Percentiles rank a stretch among this genome's conserved stretches.
Evolutionary conservation across 1,140 invertebrate species (phyloP).

Genomic region (Sesamia nonagrioides): DNA sequence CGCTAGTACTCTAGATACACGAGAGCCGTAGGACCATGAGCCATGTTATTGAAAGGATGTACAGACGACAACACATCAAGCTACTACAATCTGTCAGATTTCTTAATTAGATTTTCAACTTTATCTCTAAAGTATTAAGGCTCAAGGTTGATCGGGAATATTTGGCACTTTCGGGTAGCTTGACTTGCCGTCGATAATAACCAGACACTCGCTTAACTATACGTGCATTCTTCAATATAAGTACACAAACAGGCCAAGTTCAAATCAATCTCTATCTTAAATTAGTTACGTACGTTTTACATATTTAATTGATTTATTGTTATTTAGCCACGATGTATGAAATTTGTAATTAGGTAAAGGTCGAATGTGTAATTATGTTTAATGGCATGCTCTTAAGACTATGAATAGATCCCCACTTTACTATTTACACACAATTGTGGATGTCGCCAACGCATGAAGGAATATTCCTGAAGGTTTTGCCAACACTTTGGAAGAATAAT

Average conservation of each 20-base stretch:
- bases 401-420: conserved; percentile 5
- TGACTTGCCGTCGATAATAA: no score
- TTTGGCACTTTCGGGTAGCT: no score
- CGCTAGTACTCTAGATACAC: no score
- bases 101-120: no score
- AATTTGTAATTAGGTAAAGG: conserved; percentile 18
- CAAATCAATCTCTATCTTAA: conserved; percentile 9
- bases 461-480: conserved; percentile 3
- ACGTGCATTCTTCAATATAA: conserved; percentile 1
- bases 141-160: no score
- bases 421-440: neutral
- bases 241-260: conserved; percentile 8
- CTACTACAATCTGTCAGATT: no score
- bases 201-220: neutral
- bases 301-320: conserved; percentile 37
- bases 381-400: neutral
- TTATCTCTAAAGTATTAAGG: no score
- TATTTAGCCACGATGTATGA: neutral
- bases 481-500: neutral
- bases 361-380: neutral
- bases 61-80: no score
- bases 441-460: neutral
- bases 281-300: conserved; percentile 18
- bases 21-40: no score
- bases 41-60: no score